Evolutionary conservation across 2,797 vertebrate species (phyloP).

Genomic region (Alca torda): DNA sequence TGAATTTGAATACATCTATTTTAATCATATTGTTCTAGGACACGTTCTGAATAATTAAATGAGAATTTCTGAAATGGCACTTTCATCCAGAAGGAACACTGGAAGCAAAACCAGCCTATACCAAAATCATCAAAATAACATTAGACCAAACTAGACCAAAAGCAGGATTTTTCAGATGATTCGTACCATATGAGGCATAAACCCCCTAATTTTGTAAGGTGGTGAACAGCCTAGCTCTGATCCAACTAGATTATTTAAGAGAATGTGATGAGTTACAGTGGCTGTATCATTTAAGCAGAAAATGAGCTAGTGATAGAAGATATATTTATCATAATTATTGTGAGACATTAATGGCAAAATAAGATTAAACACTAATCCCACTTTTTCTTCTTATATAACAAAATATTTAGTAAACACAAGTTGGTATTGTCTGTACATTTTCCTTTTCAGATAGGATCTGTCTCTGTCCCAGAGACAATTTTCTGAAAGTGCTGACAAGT

Average conservation of each 20-base stretch:
- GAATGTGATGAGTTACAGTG: background rate
- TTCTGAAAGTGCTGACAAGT: background rate
- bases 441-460: background rate
- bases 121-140: background rate
- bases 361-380: background rate
- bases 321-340: background rate
- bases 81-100: background rate
- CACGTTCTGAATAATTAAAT: background rate
- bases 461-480: background rate
- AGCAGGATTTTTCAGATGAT: background rate
- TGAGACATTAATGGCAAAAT: background rate
- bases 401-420: background rate
- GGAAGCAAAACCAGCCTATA: background rate
- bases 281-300: background rate
- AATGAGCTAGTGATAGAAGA: background rate
- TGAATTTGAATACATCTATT: conserved; percentile 24
- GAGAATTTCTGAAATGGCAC: background rate
- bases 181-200: background rate
- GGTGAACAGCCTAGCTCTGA: background rate
- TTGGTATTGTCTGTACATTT: background rate
- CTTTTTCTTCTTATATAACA: background rate
- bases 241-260: background rate
- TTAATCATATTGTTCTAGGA: conserved; percentile 5
- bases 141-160: background rate
- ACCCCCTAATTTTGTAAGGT: background rate